A percentile compares a stretch with the other conserved stretches of the same genome.
Evolutionary conservation across 2,888 invertebrate species (phyloP).

Genomic region (Eremobia ochroleuca): DNA sequence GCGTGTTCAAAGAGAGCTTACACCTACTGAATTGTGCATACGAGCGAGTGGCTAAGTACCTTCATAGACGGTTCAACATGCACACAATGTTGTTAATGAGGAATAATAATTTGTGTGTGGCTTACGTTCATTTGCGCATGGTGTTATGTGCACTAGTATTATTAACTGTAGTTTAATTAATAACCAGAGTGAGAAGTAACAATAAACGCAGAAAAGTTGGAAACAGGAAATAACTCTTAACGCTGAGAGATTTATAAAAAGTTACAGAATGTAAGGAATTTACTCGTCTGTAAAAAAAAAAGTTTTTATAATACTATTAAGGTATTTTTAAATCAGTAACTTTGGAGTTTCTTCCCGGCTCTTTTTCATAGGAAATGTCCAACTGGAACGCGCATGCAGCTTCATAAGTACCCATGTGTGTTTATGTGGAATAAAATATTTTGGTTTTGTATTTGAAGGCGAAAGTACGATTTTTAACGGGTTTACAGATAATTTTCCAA

Average conservation of each 20-base stretch:
- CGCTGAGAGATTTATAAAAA: not conserved
- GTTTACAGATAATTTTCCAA: not conserved
- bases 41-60: constrained; percentile 43
- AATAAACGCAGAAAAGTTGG: no score
- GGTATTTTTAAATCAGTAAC: not conserved
- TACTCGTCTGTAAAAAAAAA: not conserved
- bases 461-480: not conserved
- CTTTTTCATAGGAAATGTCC: not conserved
- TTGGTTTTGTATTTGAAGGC: not conserved
- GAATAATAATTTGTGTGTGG: constrained; percentile 9
- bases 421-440: not conserved
- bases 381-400: not conserved
- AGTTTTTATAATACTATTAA: not conserved
- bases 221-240: not conserved
- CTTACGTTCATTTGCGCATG: not conserved
- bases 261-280: not conserved
- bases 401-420: not conserved
- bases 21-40: constrained; percentile 50
- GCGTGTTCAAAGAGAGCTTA: constrained; percentile 57
- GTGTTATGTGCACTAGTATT: not conserved
- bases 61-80: constrained; percentile 29
- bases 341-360: not conserved
- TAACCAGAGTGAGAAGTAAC: not conserved
- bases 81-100: not conserved
- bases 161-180: not conserved